phyloP scores from a whole-genome alignment of 2,888 invertebrate genomes.

The Rhogogaster chlorosoma region DNA sequence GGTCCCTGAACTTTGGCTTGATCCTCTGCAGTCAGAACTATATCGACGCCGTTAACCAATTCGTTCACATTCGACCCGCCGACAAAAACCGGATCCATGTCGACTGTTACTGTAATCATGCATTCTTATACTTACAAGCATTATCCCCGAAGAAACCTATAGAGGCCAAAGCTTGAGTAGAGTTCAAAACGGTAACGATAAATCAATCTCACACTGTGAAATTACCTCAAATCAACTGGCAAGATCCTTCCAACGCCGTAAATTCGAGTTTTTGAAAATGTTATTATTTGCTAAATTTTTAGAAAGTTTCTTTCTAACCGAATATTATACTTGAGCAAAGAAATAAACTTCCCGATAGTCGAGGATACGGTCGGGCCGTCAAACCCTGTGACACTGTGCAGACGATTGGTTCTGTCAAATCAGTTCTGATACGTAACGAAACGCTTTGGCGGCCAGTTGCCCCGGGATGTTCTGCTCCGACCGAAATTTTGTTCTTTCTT shows the following conservation, averaged over 20 bases:
- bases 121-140: not conserved
- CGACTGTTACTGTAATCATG: conserved; percentile 10
- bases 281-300: not conserved
- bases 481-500: conserved; percentile 17
- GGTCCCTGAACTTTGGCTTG: conserved; percentile 9
- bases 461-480: conserved; percentile 8
- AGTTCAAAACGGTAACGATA: conserved; percentile 40
- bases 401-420: conserved; percentile 39
- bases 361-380: not conserved
- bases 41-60: conserved; percentile 36
- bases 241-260: not conserved
- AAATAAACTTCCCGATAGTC: not conserved
- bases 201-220: not conserved
- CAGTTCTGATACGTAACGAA: conserved; percentile 25
- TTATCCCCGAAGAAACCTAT: not conserved
- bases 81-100: conserved; percentile 12
- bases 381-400: conserved; percentile 26
- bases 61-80: conserved; percentile 47
- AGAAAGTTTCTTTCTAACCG: not conserved
- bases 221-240: not conserved
- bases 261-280: not conserved
- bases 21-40: not conserved
- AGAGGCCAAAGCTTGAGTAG: not conserved
- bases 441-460: conserved; percentile 34
- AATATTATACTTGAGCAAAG: not conserved